These are phyloP conservation scores for Ptilodon capucinus DNA, from an alignment of 2,888 invertebrate species.

Conservation along the genomic window DNA sequence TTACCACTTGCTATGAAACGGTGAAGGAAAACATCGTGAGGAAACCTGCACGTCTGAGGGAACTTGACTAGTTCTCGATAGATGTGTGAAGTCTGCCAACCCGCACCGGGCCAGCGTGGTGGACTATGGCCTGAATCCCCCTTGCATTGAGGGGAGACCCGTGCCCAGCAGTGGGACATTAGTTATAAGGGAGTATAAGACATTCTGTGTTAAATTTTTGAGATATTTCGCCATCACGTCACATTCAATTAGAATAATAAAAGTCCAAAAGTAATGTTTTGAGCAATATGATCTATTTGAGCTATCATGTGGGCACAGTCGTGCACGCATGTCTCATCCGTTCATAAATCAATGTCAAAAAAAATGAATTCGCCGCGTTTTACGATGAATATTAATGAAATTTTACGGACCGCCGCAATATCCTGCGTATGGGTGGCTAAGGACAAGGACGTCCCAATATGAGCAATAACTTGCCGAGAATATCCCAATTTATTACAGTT, in stretches of 20 bases:
- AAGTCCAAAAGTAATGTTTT: conserved; percentile 15
- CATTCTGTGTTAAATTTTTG: background rate
- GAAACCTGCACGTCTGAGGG: too few relatives aligned
- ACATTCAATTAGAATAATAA: background rate
- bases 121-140: too few relatives aligned
- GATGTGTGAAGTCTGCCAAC: too few relatives aligned
- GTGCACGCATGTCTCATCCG: conserved; percentile 48
- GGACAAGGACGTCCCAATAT: conserved; percentile 12
- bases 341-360: conserved; percentile 70
- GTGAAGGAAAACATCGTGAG: too few relatives aligned
- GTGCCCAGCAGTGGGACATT: too few relatives aligned
- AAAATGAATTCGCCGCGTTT: conserved; percentile 64
- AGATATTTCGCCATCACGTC: background rate
- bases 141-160: too few relatives aligned
- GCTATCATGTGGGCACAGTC: conserved; percentile 38
- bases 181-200: too few relatives aligned
- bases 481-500: conserved; percentile 1
- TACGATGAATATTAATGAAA: conserved; percentile 73
- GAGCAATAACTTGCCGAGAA: conserved; percentile 2
- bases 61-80: too few relatives aligned
- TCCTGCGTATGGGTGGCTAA: conserved; percentile 24
- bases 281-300: conserved; percentile 35
- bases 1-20: too few relatives aligned
- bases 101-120: too few relatives aligned
- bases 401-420: conserved; percentile 47